Evolutionary conservation across 1,140 invertebrate genomes (phyloP).

Genomic region (Sitobion miscanthi): DNA sequence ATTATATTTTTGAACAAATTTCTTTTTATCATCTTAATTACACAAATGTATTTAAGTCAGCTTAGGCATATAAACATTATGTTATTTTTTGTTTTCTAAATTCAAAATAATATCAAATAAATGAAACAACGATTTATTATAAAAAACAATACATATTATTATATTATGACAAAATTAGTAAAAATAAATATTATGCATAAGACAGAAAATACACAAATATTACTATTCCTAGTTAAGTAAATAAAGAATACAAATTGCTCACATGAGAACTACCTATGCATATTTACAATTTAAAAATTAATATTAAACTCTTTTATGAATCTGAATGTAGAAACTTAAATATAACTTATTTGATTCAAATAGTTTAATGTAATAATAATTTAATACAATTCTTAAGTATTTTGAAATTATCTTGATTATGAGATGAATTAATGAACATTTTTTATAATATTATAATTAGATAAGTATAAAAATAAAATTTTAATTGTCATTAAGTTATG

Average conservation of each 20-base stretch:
- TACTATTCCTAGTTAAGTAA: not conserved
- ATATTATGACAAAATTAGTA: not conserved
- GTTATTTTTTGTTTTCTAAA: not conserved
- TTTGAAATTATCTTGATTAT: no score
- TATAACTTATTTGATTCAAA: no score
- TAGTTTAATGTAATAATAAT: no score
- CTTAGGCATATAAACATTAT: not conserved
- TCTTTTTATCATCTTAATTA: no score
- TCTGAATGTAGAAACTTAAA: no score
- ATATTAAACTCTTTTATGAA: no score
- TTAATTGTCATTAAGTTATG: not conserved
- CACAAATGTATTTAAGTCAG: no score
- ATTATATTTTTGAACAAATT: no score
- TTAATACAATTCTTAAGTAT: no score
- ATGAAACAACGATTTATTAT: not conserved
- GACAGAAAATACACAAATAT: not conserved
- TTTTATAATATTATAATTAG: not conserved
- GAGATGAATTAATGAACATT: no score
- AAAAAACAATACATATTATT: not conserved
- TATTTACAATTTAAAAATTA: no score
- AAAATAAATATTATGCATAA: not conserved
- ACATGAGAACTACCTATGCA: no score
- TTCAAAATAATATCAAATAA: not conserved
- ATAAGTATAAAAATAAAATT: conserved; percentile 19
- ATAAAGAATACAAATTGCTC: not conserved